Evolutionary conservation across 2,797 vertebrate genomes (phyloP).

Genomic region (Agapornis canus): DNA sequence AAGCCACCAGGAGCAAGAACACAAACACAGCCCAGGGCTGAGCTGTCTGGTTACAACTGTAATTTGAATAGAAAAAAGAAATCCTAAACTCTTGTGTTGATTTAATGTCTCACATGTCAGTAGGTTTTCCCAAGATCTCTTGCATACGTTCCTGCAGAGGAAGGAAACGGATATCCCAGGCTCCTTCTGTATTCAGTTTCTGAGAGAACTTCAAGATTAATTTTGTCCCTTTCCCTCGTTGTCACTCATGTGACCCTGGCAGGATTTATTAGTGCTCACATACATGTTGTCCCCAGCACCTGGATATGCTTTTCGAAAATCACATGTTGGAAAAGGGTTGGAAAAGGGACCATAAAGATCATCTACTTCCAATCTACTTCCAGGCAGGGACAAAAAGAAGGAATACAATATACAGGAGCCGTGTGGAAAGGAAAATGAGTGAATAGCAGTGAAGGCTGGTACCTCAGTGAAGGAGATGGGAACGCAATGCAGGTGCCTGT

Average conservation of each 20-base stretch:
- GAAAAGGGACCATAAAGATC: not conserved
- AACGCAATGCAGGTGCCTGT: accelerated
- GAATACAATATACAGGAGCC: accelerated
- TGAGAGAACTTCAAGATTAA: accelerated
- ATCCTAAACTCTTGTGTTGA: not conserved
- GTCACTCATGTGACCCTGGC: not conserved
- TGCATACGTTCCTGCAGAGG: not conserved
- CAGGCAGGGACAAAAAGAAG: not conserved
- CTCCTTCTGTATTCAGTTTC: not conserved
- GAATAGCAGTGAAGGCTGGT: accelerated
- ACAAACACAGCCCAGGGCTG: not conserved
- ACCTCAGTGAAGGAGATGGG: not conserved
- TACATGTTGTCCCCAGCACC: not conserved
- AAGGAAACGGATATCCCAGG: not conserved
- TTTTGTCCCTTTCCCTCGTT: not conserved
- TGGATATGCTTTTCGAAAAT: not conserved
- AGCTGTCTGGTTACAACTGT: not conserved
- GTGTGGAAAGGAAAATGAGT: accelerated
- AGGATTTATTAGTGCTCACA: not conserved
- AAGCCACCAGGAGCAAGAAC: not conserved
- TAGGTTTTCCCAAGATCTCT: not conserved
- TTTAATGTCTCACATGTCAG: not conserved
- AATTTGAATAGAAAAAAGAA: not conserved
- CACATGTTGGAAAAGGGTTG: not conserved
- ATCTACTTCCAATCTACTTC: not conserved